These are phyloP conservation scores for Myrmecophaga tridactyla DNA, from an alignment of 2,113 vertebrate species.

Conservation along the genomic window DNA sequence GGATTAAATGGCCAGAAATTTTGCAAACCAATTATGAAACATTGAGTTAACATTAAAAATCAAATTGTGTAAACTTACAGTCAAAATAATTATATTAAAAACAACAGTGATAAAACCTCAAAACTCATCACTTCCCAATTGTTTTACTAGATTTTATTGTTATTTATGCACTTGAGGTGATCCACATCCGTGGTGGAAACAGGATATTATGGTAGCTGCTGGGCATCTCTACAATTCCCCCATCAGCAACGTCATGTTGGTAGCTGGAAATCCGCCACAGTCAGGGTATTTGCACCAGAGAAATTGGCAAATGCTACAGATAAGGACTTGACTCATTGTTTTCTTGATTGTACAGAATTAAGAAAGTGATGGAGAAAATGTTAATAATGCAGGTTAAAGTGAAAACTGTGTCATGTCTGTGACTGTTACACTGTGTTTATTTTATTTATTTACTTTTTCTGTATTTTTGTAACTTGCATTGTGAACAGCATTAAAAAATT, in stretches of 20 bases:
- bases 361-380: not conserved
- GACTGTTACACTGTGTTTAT: not conserved
- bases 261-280: rapidly evolving
- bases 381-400: not conserved
- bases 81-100: not conserved
- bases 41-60: constrained; percentile 18
- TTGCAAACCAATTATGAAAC: not conserved
- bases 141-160: not conserved
- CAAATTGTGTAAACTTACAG: not conserved
- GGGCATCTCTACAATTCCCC: rapidly evolving
- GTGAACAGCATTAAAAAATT: not conserved
- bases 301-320: not conserved
- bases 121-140: not conserved
- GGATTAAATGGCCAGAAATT: not conserved
- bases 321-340: not conserved
- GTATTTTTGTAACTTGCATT: no score
- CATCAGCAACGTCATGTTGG: rapidly evolving
- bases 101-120: not conserved
- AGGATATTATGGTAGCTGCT: rapidly evolving
- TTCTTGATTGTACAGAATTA: not conserved
- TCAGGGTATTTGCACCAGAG: not conserved
- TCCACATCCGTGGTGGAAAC: not conserved
- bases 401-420: not conserved
- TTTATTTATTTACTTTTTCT: no score
- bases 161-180: not conserved